A percentile compares a stretch with the other conserved stretches of the same genome.
phyloP scores from a whole-genome alignment of 1,140 invertebrate species.

The Lordiphosa collinella region DNA sequence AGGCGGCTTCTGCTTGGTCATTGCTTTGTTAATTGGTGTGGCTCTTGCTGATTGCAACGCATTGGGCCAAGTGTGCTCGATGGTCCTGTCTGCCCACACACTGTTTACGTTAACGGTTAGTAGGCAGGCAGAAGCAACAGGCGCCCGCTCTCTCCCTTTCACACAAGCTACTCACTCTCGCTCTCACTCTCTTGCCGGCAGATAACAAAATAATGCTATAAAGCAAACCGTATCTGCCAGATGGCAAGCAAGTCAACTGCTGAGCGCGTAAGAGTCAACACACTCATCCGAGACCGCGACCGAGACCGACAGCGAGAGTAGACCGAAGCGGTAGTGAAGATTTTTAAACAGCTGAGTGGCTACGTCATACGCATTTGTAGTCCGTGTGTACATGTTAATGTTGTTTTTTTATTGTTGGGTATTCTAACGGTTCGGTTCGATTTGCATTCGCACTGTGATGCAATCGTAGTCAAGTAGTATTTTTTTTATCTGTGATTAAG shows the following conservation, averaged over 20 bases:
- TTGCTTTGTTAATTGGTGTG: constrained; percentile 29
- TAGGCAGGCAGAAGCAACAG: constrained; percentile 1
- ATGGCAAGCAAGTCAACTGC: constrained; percentile 50
- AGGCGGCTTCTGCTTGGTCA: constrained; percentile 11
- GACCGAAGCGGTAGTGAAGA: too few species aligned
- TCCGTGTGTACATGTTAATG: too few species aligned
- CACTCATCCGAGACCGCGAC: not conserved
- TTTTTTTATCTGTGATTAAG: constrained; percentile 12
- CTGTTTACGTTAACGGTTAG: not conserved
- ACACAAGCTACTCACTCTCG: not conserved
- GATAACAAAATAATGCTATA: constrained; percentile 50
- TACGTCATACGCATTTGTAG: not conserved
- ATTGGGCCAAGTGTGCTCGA: not conserved
- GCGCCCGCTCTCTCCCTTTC: constrained; percentile 1
- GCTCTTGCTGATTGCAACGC: constrained; percentile 13
- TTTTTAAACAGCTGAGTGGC: not conserved
- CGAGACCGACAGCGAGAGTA: not conserved
- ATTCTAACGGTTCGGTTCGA: too few species aligned
- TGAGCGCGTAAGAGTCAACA: constrained; percentile 62
- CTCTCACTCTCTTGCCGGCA: constrained; percentile 10
- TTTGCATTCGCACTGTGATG: too few species aligned
- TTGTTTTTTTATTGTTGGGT: too few species aligned
- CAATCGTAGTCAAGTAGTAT: too few species aligned
- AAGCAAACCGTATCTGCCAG: constrained; percentile 39
- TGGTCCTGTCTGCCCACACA: not conserved